Base-by-base conservation (phyloP, 2,888 invertebrate genomes). In the Trissoscelio sp. region DNA sequence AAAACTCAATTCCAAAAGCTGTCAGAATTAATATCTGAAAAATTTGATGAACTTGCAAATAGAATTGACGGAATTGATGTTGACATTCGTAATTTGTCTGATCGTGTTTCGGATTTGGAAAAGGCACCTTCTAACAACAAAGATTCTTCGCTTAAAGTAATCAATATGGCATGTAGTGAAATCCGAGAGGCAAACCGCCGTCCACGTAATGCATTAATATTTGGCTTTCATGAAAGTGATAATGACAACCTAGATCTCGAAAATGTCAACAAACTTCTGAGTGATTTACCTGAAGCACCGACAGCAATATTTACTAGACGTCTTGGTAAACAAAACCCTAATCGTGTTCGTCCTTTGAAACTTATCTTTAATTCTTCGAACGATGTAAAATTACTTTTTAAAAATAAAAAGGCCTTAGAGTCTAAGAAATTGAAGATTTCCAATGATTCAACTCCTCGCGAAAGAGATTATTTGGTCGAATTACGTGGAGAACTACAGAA, bases 161-260 rank as follows among this genome's bases (percentile, higher is more conserved):
- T 48, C 1, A 14, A 3, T 20, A 20, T 57, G 55, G 62, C 70
- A 42, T 69, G 55, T 55, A 34, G 31, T 12, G n/a, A 42, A 57
- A 39, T 53, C 46, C 57, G 22, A 69, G 58, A 28, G 53, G 14
- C 9, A 37, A 24, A 46, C 14, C 51, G 18, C 14, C 3, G 34
- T 22, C 7, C 48, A 14, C 18, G 48, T 48, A 48, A 48, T 48
- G 11, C 20, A 2, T n/a, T 48, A 2, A n/a, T 48, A 12, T 48
- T 48, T 48, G 48, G 48, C 11, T 7, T 48, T 3, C 20, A n/a
- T 9, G 48, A 48, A 20, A 22, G n/a, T 20, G 48, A 20, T 14
- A 20, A 48, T 12, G 48, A 48, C 20, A n/a, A 9, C 5, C 7
- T 7, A 2, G 48, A 48, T 20, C 14, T 48, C 1, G 48, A 6